phyloP scores from a whole-genome alignment of 2,113 vertebrate genomes.

The Neoarius graeffei region DNA sequence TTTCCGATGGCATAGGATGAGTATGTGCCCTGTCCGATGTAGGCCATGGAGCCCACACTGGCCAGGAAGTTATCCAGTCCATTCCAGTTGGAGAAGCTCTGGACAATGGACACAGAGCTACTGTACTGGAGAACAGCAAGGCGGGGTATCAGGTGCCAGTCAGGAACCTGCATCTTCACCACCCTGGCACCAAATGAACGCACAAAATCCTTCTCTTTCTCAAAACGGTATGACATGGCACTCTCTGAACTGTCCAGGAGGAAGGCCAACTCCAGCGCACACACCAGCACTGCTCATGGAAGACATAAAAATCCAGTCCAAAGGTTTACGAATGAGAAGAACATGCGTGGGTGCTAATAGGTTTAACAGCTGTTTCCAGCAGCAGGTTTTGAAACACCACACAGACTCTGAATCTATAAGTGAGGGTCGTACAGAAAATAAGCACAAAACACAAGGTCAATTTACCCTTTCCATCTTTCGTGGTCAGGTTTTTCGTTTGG shows the following conservation, averaged over 20 bases:
- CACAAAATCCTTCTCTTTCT: slow-evolving; percentile 82
- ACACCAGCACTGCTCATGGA: slow-evolving; percentile 67
- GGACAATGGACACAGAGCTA: slow-evolving; percentile 80
- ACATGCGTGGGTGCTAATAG: slow-evolving; percentile 16
- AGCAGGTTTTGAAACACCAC: background rate
- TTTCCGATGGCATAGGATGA: slow-evolving; percentile 85
- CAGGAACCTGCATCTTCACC: slow-evolving; percentile 67
- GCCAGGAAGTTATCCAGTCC: slow-evolving; percentile 77
- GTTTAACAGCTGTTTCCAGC: slow-evolving; percentile 6
- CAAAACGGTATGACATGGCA: slow-evolving; percentile 75
- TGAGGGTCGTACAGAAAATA: background rate
- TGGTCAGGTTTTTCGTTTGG: slow-evolving; percentile 63
- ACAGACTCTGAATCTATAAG: background rate
- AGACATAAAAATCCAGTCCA: slow-evolving; percentile 36
- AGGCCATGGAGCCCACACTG: slow-evolving; percentile 68
- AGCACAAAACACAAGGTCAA: background rate
- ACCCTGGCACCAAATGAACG: slow-evolving; percentile 73
- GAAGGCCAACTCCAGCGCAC: slow-evolving; percentile 80
- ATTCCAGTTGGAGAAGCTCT: slow-evolving; percentile 79
- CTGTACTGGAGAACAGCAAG: slow-evolving; percentile 86
- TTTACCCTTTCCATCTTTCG: slow-evolving; percentile 72
- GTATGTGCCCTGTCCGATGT: slow-evolving; percentile 88
- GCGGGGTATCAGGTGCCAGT: slow-evolving; percentile 68
- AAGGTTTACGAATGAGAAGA: background rate
- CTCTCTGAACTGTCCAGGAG: slow-evolving; percentile 92